These are phyloP conservation scores for Drosophila percnosoma DNA, from an alignment of 2,888 invertebrate genomes.

Conservation along the genomic window DNA sequence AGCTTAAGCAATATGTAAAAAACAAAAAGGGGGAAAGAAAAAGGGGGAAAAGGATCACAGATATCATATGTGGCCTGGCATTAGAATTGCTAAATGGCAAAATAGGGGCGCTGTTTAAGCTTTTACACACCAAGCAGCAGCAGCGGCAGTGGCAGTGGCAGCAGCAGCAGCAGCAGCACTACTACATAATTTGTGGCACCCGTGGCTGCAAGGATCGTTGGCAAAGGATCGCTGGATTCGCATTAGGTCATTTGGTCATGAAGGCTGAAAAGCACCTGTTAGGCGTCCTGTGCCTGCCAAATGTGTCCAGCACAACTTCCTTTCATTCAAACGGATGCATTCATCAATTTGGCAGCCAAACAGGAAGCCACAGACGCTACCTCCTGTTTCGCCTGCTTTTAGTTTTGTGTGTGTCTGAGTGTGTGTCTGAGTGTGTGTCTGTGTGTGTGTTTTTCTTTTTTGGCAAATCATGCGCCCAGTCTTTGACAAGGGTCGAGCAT, in stretches of 20 bases:
- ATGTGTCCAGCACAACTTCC: slow-evolving; percentile 50
- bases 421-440: neutral
- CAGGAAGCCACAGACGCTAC: slow-evolving; percentile 52
- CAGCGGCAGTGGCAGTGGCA: slow-evolving; percentile 9
- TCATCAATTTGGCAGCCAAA: slow-evolving; percentile 78
- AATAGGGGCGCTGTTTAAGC: slow-evolving; percentile 63
- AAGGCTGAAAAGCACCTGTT: slow-evolving; percentile 70
- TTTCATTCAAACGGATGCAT: slow-evolving; percentile 80
- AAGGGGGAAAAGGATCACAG: slow-evolving; percentile 12
- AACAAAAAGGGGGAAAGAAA: neutral
- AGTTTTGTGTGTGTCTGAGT: neutral
- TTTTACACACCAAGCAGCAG: slow-evolving; percentile 39
- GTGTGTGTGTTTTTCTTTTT: slow-evolving; percentile 8
- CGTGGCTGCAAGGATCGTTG: slow-evolving; percentile 2
- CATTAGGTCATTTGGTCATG: slow-evolving; percentile 82
- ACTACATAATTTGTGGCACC: slow-evolving; percentile 66
- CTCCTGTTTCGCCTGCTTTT: slow-evolving; percentile 32
- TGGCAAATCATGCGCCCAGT: slow-evolving; percentile 52
- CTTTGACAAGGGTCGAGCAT: slow-evolving; percentile 75
- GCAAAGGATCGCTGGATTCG: slow-evolving; percentile 33
- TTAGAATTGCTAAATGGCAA: slow-evolving; percentile 75
- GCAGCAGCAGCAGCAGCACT: slow-evolving; percentile 1
- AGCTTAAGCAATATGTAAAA: neutral
- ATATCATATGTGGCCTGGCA: slow-evolving; percentile 28
- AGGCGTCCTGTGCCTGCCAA: slow-evolving; percentile 29